Evolutionary conservation across 2,797 vertebrate genomes (phyloP), one percentile per base, ranked within the genome.

Genomic region (Dallia pectoralis): DNA sequence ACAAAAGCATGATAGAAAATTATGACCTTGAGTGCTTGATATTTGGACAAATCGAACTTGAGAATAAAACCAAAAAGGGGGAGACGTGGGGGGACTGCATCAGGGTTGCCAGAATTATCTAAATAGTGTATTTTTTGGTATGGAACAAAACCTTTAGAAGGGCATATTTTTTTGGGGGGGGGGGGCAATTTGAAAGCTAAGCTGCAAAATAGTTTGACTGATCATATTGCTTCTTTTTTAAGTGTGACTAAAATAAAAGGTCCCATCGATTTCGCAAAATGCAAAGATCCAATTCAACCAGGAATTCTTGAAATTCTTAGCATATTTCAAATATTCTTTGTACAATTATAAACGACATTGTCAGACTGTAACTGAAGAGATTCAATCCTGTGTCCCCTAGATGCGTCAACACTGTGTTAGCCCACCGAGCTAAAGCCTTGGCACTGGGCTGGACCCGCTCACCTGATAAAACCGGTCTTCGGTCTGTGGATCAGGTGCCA

Each of bases 401-500:
- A 25, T 56, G 22, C 53, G n/a, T 22, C n/a, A 12, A 56, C 7
- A 56, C 53, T 56, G 53, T 56, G n/a, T 56, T 12, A 25, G 22
- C 22, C 53, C 2, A 56, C 53, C 25, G 9, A 56, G 53, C 53
- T 56, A 56, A 56, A 56, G 2, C 7, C 1, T 53, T 19, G 19
- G n/a, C 4, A 56, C 25, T 56, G 22, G n/a, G 53, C 53, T 56
- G 22, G 53, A 56, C 53, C 48, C 70, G 70, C 85, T 90, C 87
- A 99, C 97, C 96, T 97, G 86, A 99, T 99, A 81, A 96, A 97
- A 70, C 98, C 98, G 0, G 97, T 98, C 91, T 96, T 97, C 30
- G 98, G 97, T 80, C 97, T 96, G 78, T 99, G 97, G 82, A 95
- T 94, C 75, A 99, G 95, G 82, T 99, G 97, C 98, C 98, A 99